Base-by-base conservation (phyloP, 2,888 invertebrate genomes). In the Fissipunctia ypsillon region DNA sequence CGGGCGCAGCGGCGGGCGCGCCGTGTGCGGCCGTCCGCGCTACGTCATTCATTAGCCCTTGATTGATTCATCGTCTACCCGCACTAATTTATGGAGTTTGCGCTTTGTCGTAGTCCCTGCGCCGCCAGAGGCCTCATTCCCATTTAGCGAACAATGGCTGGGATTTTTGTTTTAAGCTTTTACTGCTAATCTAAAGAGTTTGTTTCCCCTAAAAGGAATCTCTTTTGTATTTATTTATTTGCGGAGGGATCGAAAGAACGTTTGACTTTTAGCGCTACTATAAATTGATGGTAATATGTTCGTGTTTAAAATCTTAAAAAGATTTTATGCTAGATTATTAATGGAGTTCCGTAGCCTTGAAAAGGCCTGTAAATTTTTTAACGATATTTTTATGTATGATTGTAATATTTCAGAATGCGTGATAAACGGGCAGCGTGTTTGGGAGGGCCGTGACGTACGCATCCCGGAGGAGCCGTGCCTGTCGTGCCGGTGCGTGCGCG, bases 401-500 rank as follows among this genome's bases (percentile, higher is more conserved):
- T 57, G 7, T 56, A 28, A 48, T 64, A 50, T 76, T 96, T 14
- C 95, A 98, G 98, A 98, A 83, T 98, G 98, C 91, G 97, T 97
- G 87, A 97, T 99, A 88, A 98, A 99, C 90, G 98, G 98, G 0
- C 98, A 98, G 93, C 97, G 97, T 56, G 98, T 98, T 43, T 97
- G 97, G 84, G 98, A 98, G 87, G 98, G 98, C 35, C 97, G 98
- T 71, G 98, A 98, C 80, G 98, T 98, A 59, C 97, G 98, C 60
- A 97, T 98, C 59, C 97, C 97, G 57, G 98, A 98, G 90, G 99
- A 99, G 94, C 98, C 98, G 4, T 99, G 99, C 90, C 95, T 99
- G 78, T 98, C 98, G 71, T 99, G 99, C 89, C 97, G 97, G 59
- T 99, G 99, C 92, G 97, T 97, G 84, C 96, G 96, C 85, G 97